phyloP scores from a whole-genome alignment of 2,113 vertebrate genomes.

The Caranx melampygus region DNA sequence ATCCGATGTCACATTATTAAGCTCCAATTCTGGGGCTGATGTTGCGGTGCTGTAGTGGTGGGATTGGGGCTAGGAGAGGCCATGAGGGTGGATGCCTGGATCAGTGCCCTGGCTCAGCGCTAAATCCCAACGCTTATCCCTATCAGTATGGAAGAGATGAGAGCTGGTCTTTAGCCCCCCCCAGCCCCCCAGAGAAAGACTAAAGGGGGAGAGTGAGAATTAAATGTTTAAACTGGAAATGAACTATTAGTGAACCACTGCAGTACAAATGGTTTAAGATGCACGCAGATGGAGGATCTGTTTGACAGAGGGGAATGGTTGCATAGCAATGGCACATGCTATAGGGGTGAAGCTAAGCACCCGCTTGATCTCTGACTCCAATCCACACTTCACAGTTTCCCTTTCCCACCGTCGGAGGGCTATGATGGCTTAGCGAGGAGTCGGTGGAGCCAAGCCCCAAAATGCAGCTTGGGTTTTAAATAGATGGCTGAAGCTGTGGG shows the following conservation, averaged over 20 bases:
- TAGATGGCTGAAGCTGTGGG: not conserved
- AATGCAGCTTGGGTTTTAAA: constrained; percentile 40
- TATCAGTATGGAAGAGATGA: constrained; percentile 61
- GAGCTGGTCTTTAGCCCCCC: constrained; percentile 38
- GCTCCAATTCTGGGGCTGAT: constrained; percentile 59
- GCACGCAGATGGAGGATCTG: constrained; percentile 20
- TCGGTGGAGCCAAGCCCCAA: constrained; percentile 11
- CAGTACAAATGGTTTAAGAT: constrained; percentile 35
- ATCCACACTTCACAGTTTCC: constrained; percentile 37
- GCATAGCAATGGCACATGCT: constrained; percentile 6
- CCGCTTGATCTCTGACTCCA: constrained; percentile 42
- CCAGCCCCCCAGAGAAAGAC: constrained; percentile 11
- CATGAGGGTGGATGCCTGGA: constrained; percentile 60
- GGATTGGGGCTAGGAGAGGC: constrained; percentile 65
- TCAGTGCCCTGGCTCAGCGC: constrained; percentile 65
- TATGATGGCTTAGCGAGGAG: constrained; percentile 21
- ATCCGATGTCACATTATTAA: constrained; percentile 63
- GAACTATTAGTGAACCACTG: constrained; percentile 30
- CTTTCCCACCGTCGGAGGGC: constrained; percentile 20
- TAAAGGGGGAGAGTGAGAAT: constrained; percentile 41
- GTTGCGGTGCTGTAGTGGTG: constrained; percentile 45
- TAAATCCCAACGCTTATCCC: constrained; percentile 72
- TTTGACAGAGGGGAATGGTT: not conserved
- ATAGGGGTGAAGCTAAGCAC: constrained; percentile 39
- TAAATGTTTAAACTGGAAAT: constrained; percentile 48